Percentiles rank a stretch among this genome's conserved stretches.
Evolutionary conservation across 2,888 invertebrate species (phyloP).

Genomic region (Rutpela maculata): DNA sequence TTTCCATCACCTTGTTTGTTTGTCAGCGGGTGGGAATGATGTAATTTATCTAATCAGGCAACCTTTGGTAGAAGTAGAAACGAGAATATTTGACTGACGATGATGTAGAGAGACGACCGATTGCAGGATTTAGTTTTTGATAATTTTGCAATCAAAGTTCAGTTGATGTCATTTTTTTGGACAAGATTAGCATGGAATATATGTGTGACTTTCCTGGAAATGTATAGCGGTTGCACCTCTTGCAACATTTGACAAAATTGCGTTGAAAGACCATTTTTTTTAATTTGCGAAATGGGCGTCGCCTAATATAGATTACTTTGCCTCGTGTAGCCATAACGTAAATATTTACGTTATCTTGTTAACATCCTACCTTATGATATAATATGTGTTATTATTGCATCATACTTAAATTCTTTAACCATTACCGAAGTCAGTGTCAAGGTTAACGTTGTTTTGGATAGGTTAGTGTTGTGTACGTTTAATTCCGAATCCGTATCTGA

Average conservation of each 20-base stretch:
- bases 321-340: not conserved
- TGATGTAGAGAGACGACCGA: too few relatives aligned
- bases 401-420: not conserved
- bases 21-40: too few relatives aligned
- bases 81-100: too few relatives aligned
- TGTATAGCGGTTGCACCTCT: not conserved
- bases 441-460: not conserved
- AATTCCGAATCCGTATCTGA: too few relatives aligned
- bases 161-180: not conserved
- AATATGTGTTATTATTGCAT: slow-evolving; percentile 10
- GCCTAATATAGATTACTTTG: not conserved
- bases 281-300: not conserved
- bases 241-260: not conserved
- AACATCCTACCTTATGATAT: not conserved
- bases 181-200: not conserved
- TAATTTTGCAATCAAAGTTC: not conserved
- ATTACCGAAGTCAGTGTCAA: not conserved
- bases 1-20: too few relatives aligned
- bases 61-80: too few relatives aligned
- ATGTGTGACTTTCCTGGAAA: not conserved
- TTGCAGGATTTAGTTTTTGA: not conserved
- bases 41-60: too few relatives aligned
- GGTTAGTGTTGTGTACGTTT: not conserved
- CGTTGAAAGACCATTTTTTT: not conserved
- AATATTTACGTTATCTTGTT: not conserved